Evolutionary conservation across 53 echinoderm and acorn worm species (phyloP), one percentile per base, ranked within the genome.

Genomic region (Apostichopus leukothele): DNA sequence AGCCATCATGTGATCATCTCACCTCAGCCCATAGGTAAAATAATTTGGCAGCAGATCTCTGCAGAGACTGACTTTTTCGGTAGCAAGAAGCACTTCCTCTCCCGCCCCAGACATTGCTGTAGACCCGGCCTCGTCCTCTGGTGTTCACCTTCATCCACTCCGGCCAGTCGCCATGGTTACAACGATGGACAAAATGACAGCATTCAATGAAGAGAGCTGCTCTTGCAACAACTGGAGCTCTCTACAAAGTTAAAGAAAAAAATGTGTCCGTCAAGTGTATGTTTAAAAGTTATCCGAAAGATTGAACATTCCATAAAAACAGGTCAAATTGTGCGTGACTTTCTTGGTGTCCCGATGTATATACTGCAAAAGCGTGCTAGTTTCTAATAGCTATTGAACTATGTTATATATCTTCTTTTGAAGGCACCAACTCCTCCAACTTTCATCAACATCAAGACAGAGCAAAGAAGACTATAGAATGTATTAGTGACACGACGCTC

Each of bases 81-180:
- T 94, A 95, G 84, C 98, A 96, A 16, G 95, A 93, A 7, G 92
- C 91, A 53, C 88, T 91, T 16, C 77, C 90, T 57, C 96, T 84
- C 10, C 90, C 86, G 53, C 93, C 93, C 78, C 95, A 95, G 68
- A 93, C 95, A 20, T 95, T 93, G 83, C 96, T 96, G 84, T 94
- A 92, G 76, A 91, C 94, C 14, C 98, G 94, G n/a, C 95, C 92
- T 67, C 95, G 91, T 84, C 91, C 93, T 52, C 92, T 83, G 14
- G 91, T 89, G 66, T 91, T 90, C 73, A 96, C 90, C 60, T 92
- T 92, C 96, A 98, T 96, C 98, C 98, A 98, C 80, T 98, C 98
- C 9, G 98, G 98, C 98, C 98, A 98, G 55, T 98, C 98, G 51
- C 98, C 98, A 74, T 96, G 94, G 98, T 98, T 98, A 92, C 98